Percentiles rank a stretch among this genome's conserved stretches.
Evolutionary conservation across 2,888 invertebrate species (phyloP).

Genomic region (Andricus curvator): DNA sequence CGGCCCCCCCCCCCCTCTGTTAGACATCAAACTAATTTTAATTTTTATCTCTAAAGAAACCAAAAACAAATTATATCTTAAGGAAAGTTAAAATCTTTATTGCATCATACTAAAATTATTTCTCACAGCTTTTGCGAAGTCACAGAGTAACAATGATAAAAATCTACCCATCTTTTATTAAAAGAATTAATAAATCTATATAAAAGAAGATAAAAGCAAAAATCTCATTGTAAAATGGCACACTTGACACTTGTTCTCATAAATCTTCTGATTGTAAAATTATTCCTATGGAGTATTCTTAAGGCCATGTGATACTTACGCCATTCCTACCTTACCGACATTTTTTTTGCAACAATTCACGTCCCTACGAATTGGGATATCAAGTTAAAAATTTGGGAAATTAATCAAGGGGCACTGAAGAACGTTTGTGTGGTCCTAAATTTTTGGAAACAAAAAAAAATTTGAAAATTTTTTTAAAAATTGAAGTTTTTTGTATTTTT

Average conservation of each 20-base stretch:
- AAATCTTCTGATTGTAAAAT: background rate
- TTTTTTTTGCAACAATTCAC: too few relatives aligned
- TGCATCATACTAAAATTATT: background rate
- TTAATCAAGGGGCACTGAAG: too few relatives aligned
- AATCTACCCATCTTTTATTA: background rate
- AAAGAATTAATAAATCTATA: background rate
- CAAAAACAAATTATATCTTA: too few relatives aligned
- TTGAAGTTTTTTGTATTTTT: too few relatives aligned
- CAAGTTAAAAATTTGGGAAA: too few relatives aligned
- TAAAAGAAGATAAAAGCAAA: background rate
- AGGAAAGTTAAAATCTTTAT: background rate
- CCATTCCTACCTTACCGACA: too few relatives aligned
- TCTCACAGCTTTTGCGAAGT: background rate
- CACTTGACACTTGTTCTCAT: background rate
- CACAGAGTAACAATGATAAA: background rate
- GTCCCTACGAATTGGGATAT: too few relatives aligned
- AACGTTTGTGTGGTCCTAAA: too few relatives aligned
- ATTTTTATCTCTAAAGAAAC: too few relatives aligned
- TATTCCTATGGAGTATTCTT: background rate
- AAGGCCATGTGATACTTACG: background rate
- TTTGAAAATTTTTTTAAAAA: too few relatives aligned
- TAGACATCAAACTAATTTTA: background rate
- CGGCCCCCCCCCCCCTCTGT: background rate
- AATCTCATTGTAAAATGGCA: constrained; percentile 7
- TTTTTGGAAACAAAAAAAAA: too few relatives aligned